A percentile compares a stretch with the other conserved stretches of the same genome.
Evolutionary conservation across 2,113 vertebrate genomes (phyloP).

Genomic region (Pseudois nayaur): DNA sequence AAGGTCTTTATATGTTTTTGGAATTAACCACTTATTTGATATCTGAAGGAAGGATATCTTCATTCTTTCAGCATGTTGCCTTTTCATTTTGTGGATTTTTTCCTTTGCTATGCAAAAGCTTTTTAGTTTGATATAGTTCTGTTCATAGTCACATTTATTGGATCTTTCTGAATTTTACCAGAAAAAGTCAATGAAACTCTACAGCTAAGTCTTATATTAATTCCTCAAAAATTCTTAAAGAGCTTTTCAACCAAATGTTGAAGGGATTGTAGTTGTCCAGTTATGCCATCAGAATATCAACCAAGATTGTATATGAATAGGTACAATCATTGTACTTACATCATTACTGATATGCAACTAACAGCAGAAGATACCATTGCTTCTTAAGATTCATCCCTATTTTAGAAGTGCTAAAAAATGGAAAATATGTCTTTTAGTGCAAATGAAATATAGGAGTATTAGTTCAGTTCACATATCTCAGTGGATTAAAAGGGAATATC

Average conservation of each 20-base stretch:
- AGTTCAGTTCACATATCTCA: not conserved
- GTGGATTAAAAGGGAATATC: not conserved
- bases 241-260: not conserved
- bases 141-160: not conserved
- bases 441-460: not conserved
- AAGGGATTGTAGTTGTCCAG: not conserved
- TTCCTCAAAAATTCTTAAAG: not conserved
- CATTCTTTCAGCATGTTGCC: not conserved
- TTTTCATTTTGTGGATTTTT: not conserved
- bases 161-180: not conserved
- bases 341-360: not conserved
- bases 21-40: not conserved
- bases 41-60: not conserved
- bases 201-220: not conserved
- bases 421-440: not conserved
- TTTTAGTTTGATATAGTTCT: not conserved
- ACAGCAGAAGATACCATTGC: not conserved
- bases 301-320: not conserved
- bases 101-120: not conserved
- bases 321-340: not conserved
- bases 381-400: not conserved
- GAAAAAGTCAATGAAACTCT: not conserved
- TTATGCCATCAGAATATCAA: not conserved
- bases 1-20: not conserved
- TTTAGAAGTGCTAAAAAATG: not conserved